These are phyloP conservation scores for Panagrolaimus sp. DNA, from an alignment of 1,140 invertebrate genomes.

Conservation along the genomic window DNA sequence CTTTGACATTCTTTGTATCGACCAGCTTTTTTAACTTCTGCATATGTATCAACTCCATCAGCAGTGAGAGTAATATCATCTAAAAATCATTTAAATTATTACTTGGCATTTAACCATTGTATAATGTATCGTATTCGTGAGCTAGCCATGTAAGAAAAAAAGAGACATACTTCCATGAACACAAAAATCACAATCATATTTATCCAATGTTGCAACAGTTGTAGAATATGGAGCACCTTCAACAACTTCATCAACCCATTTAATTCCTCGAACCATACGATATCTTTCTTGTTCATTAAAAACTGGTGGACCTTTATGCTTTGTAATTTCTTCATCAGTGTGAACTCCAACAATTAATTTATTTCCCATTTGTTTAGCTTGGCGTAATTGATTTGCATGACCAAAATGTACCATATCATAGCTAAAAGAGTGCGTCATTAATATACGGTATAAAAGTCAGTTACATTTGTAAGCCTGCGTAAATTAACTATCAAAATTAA, in stretches of 20 bases:
- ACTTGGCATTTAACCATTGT: too few relatives aligned
- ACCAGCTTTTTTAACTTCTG: slow-evolving; percentile 65
- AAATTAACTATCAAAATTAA: too few relatives aligned
- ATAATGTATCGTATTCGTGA: too few relatives aligned
- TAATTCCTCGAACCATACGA: slow-evolving; percentile 97
- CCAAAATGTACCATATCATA: slow-evolving; percentile 99
- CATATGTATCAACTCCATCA: slow-evolving; percentile 89
- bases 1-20: slow-evolving; percentile 74
- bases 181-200: slow-evolving; percentile 96
- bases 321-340: slow-evolving; percentile 91
- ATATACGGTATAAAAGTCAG: too few relatives aligned
- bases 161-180: slow-evolving; percentile 84
- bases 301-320: slow-evolving; percentile 96
- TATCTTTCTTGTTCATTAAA: slow-evolving; percentile 94
- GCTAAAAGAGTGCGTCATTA: slow-evolving; percentile 58
- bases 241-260: slow-evolving; percentile 99
- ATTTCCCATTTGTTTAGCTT: slow-evolving; percentile 92
- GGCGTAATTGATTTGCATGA: slow-evolving; percentile 89
- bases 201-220: slow-evolving; percentile 88
- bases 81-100: slow-evolving; percentile 59
- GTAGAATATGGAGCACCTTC: slow-evolving; percentile 96
- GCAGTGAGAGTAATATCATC: slow-evolving; percentile 95
- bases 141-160: too few relatives aligned
- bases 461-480: too few relatives aligned
- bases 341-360: slow-evolving; percentile 94